Percentiles rank a stretch among this genome's conserved stretches.
These are phyloP conservation scores for Loriculus beryllinus DNA, from an alignment of 2,797 vertebrate species.

Conservation along the genomic window DNA sequence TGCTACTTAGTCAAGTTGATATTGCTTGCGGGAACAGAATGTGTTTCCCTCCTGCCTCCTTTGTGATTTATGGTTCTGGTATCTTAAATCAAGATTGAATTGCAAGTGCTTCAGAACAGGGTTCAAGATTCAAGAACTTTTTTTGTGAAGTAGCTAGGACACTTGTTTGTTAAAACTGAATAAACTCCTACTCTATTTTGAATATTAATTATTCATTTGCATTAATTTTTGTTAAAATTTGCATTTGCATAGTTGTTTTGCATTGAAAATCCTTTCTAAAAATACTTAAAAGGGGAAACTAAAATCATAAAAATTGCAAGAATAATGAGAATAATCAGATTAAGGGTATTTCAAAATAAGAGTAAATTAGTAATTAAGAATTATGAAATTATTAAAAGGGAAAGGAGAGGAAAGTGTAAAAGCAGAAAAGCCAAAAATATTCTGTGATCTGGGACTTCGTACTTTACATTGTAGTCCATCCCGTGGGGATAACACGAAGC, in stretches of 20 bases:
- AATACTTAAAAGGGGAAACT: not conserved
- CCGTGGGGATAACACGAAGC: not conserved
- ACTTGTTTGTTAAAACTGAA: not conserved
- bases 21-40: not conserved
- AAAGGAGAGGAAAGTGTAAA: not conserved
- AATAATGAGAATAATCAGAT: conserved; percentile 26
- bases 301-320: not conserved
- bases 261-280: conserved; percentile 21
- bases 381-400: not conserved
- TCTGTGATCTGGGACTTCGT: not conserved
- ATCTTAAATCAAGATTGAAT: not conserved
- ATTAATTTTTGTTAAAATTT: conserved; percentile 38
- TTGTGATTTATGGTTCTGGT: not conserved
- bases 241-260: not conserved
- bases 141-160: not conserved
- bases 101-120: not conserved
- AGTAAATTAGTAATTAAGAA: not conserved
- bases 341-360: not conserved
- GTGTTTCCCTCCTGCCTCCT: not conserved
- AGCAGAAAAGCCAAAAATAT: not conserved
- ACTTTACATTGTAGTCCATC: not conserved
- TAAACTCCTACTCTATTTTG: not conserved
- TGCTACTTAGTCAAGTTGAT: not conserved
- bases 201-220: conserved; percentile 34
- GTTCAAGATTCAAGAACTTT: not conserved